Percentiles rank a stretch among this genome's conserved stretches.
Conservation (phyloP, 1,140 invertebrate species). For the Bombus pyrosoma region DNA sequence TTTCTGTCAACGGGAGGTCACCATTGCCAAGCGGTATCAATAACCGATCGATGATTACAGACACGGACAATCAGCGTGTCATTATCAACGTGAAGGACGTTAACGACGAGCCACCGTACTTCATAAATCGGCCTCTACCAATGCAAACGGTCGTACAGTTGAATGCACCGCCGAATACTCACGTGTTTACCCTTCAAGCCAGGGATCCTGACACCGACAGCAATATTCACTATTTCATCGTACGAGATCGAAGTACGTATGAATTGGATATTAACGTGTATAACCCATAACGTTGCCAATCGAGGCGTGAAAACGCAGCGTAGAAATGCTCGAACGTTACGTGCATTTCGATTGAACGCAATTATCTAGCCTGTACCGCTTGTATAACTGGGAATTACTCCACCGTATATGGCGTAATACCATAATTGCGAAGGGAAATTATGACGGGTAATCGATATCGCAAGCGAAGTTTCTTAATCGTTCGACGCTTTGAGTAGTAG, state of each 20-base stretch:
- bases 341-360: background rate
- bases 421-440: background rate
- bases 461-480: background rate
- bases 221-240: conserved; percentile 97
- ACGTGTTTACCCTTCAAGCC: conserved; percentile 98
- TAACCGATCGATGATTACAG: conserved; percentile 83
- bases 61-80: conserved; percentile 96
- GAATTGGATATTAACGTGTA: conserved; percentile 18
- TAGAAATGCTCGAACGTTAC: background rate
- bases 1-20: background rate
- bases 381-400: background rate
- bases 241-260: conserved; percentile 89
- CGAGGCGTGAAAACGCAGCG: background rate
- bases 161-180: conserved; percentile 96
- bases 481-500: background rate
- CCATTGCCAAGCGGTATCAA: background rate
- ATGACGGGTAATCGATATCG: background rate
- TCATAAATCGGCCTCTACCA: conserved; percentile 96
- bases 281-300: background rate
- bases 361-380: background rate
- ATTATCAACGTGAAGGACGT: conserved; percentile 97
- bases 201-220: conserved; percentile 96
- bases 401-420: background rate
- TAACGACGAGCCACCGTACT: conserved; percentile 97
- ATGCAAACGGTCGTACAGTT: conserved; percentile 98